phyloP scores from a whole-genome alignment of 2,888 invertebrate species.

The Caenorhabditis imperialis region DNA sequence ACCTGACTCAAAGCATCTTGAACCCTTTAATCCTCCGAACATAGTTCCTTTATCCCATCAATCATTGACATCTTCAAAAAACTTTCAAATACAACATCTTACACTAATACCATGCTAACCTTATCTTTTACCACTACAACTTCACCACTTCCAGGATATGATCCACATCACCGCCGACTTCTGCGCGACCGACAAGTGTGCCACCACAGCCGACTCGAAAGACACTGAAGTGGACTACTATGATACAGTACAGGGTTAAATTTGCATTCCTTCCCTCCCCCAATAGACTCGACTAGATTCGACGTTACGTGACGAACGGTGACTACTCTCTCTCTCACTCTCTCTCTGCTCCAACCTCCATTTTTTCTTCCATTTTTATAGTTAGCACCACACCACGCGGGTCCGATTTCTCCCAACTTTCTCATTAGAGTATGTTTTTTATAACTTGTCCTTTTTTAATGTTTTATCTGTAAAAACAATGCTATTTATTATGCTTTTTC shows the following conservation, averaged over 20 bases:
- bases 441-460: not conserved
- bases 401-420: slow-evolving; percentile 45
- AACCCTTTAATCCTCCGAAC: too few species aligned
- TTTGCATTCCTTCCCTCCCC: not conserved
- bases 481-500: slow-evolving; percentile 18
- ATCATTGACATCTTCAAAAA: too few species aligned
- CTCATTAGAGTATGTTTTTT: slow-evolving; percentile 36
- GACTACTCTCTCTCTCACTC: slow-evolving; percentile 12
- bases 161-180: slow-evolving; percentile 72
- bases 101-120: too few species aligned
- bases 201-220: slow-evolving; percentile 64
- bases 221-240: slow-evolving; percentile 75
- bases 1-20: too few species aligned
- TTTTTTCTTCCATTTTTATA: slow-evolving; percentile 19
- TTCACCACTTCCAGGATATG: slow-evolving; percentile 57
- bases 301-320: slow-evolving; percentile 45
- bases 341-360: not conserved
- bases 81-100: too few species aligned
- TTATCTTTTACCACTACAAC: too few species aligned
- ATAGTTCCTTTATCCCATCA: not conserved
- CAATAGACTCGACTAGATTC: slow-evolving; percentile 56
- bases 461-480: slow-evolving; percentile 18
- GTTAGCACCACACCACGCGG: slow-evolving; percentile 47
- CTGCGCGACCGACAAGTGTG: slow-evolving; percentile 75
- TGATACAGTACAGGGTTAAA: slow-evolving; percentile 69